Percentiles rank a stretch among this genome's conserved stretches.
These are phyloP conservation scores for Puma concolor DNA, from an alignment of 2,113 vertebrate species.

Conservation along the genomic window DNA sequence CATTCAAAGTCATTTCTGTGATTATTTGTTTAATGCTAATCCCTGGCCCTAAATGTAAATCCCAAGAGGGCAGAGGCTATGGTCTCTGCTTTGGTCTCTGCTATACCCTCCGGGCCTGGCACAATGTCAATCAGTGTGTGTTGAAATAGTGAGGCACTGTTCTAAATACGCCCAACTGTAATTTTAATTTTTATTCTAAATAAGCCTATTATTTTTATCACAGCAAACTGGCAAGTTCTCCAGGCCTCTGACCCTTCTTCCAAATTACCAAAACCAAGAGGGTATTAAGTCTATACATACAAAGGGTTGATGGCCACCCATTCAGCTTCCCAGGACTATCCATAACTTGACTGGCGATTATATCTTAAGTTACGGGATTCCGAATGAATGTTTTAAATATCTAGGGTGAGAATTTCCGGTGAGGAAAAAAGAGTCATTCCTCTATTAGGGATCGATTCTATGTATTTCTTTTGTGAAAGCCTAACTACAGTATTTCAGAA, in stretches of 20 bases:
- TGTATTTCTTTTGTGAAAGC: not conserved
- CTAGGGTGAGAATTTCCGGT: not conserved
- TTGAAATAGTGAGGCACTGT: not conserved
- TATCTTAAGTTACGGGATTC: not conserved
- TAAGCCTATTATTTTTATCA: not conserved
- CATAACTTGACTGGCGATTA: not conserved
- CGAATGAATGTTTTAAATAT: slow-evolving; percentile 4
- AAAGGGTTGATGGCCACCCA: not conserved
- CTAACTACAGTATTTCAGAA: slow-evolving; percentile 29
- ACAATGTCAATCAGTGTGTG: not conserved
- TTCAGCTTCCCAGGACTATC: not conserved
- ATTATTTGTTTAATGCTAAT: not conserved
- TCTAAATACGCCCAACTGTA: not conserved
- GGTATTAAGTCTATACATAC: not conserved
- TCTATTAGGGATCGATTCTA: not conserved
- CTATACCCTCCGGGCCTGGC: not conserved
- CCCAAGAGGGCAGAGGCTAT: not conserved
- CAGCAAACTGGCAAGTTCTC: not conserved
- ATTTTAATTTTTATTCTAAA: not conserved
- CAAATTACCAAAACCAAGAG: not conserved
- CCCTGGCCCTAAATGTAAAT: not conserved
- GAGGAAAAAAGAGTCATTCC: not conserved
- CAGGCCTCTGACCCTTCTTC: not conserved
- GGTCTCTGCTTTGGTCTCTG: not conserved
- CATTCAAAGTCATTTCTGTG: not conserved